A percentile compares a stretch with the other conserved stretches of the same genome.
Conservation (phyloP, 1,140 invertebrate species). For the Caenorhabditis inopinata region DNA sequence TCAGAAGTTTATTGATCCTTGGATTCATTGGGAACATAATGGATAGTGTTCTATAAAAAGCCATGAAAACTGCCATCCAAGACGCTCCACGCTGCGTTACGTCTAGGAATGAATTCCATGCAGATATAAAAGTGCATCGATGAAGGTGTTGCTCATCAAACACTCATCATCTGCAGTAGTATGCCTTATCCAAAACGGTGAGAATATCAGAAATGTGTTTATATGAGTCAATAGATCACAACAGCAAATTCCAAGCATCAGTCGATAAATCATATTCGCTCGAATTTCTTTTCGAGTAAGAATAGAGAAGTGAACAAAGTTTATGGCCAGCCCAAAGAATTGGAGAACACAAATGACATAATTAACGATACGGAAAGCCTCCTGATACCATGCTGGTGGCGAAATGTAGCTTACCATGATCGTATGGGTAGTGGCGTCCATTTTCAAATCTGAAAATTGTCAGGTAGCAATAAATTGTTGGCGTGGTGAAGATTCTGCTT, state of each 20-base stretch:
- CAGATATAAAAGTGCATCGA: background rate
- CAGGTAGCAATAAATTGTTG: too few species aligned
- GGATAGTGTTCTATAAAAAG: background rate
- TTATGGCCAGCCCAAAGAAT: background rate
- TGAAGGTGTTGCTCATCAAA: background rate
- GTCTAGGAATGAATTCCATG: background rate
- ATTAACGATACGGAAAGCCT: background rate
- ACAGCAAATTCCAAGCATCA: background rate
- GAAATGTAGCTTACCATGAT: background rate
- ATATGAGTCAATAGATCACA: background rate
- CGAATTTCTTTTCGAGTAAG: background rate
- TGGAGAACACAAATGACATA: background rate
- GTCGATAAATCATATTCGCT: background rate
- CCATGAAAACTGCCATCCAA: background rate
- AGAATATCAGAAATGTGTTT: constrained; percentile 5
- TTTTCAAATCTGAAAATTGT: too few species aligned
- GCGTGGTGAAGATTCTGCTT: too few species aligned
- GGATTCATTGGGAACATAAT: background rate
- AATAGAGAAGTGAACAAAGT: background rate
- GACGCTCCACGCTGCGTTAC: background rate
- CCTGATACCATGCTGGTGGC: background rate
- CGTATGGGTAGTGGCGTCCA: constrained; percentile 13
- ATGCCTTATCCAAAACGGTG: background rate
- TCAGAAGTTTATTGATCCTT: background rate
- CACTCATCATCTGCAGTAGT: background rate